phyloP scores from a whole-genome alignment of 1,140 invertebrate genomes.

The Trichogramma pretiosum region DNA sequence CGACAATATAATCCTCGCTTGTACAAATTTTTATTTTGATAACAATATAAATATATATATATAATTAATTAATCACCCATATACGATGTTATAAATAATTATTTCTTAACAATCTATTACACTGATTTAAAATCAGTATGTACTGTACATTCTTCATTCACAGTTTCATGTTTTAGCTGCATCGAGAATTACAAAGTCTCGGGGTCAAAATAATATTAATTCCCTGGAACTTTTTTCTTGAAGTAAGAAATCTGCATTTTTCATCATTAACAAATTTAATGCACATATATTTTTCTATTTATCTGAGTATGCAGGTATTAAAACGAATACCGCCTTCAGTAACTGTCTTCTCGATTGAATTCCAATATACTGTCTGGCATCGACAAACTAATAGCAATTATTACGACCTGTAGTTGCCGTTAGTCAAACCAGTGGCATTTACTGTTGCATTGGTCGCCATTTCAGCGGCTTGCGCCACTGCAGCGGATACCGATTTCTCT shows the following conservation, averaged over 20 bases:
- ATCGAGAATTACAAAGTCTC: slow-evolving; percentile 16
- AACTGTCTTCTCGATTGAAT: slow-evolving; percentile 5
- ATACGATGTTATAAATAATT: slow-evolving; percentile 27
- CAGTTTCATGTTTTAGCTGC: slow-evolving; percentile 19
- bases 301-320: slow-evolving; percentile 1
- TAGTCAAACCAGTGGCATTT: slow-evolving; percentile 36
- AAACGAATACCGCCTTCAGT: slow-evolving; percentile 9
- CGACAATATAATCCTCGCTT: slow-evolving; percentile 25
- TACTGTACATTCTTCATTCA: slow-evolving; percentile 39
- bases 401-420: slow-evolving; percentile 54
- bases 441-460: slow-evolving; percentile 49
- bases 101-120: slow-evolving; percentile 38
- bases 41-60: slow-evolving; percentile 31
- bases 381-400: slow-evolving; percentile 40
- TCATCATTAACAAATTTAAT: slow-evolving; percentile 19
- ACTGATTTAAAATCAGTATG: slow-evolving; percentile 36
- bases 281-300: slow-evolving; percentile 16
- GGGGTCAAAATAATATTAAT: slow-evolving; percentile 16
- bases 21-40: slow-evolving; percentile 30
- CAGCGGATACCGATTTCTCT: slow-evolving; percentile 69
- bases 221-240: slow-evolving; percentile 9
- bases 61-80: slow-evolving; percentile 25
- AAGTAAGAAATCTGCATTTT: too few species aligned
- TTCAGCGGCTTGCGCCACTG: slow-evolving; percentile 62
- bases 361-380: too few species aligned